Conservation (phyloP, 1,140 invertebrate genomes). For the Drosophila kepulauana region DNA sequence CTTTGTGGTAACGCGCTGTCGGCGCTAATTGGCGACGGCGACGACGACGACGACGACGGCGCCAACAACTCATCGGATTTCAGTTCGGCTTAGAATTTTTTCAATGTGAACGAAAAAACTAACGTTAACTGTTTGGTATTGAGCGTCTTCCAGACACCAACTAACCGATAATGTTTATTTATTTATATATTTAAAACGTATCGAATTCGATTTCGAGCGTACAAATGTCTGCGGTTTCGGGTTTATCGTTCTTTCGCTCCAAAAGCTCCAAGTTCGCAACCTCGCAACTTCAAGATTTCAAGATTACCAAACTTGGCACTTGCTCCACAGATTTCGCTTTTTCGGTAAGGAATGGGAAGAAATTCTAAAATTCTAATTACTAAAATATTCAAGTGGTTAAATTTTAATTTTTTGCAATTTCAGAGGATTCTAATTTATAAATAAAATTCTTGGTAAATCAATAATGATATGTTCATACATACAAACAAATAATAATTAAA, state of each 20-base stretch:
- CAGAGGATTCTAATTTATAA: too few relatives aligned
- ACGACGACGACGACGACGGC: constrained; percentile 11
- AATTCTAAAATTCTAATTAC: too few relatives aligned
- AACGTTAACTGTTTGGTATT: constrained; percentile 23
- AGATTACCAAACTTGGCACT: not conserved
- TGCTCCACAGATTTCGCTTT: constrained; percentile 30
- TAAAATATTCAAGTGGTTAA: too few relatives aligned
- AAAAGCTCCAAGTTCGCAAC: constrained; percentile 31
- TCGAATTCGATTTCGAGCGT: constrained; percentile 42
- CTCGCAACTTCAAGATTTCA: constrained; percentile 25
- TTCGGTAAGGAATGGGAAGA: too few relatives aligned
- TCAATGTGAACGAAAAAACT: constrained; percentile 9
- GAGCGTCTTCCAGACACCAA: constrained; percentile 28
- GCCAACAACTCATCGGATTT: constrained; percentile 43
- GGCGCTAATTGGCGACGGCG: constrained; percentile 44
- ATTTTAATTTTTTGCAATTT: too few relatives aligned
- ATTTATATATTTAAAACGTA: constrained; percentile 22
- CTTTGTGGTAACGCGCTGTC: constrained; percentile 38
- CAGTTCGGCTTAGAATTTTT: constrained; percentile 18
- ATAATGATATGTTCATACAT: too few relatives aligned
- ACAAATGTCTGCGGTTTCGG: constrained; percentile 42
- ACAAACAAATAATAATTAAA: too few relatives aligned
- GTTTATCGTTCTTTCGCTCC: not conserved
- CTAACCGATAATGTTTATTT: constrained; percentile 27
- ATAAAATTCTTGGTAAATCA: too few relatives aligned